A percentile compares a stretch with the other conserved stretches of the same genome.
phyloP scores from a whole-genome alignment of 2,888 invertebrate species.

The Baronia brevicornis region DNA sequence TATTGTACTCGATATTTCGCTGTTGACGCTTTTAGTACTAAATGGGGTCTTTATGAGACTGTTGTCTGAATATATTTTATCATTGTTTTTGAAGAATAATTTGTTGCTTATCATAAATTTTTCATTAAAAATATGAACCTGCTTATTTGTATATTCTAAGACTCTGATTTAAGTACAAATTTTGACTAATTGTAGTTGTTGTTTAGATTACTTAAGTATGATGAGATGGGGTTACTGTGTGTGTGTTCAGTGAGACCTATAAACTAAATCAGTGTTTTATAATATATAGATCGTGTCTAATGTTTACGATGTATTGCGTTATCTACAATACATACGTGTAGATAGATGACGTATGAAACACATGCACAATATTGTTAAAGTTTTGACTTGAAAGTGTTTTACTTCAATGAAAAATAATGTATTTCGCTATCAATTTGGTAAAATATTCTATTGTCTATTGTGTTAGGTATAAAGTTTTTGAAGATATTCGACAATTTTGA shows the following conservation, averaged over 20 bases:
- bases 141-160: constrained; percentile 44
- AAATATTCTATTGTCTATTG: constrained; percentile 9
- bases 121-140: constrained; percentile 40
- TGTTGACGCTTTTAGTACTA: constrained; percentile 59
- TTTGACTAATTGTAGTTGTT: constrained; percentile 71
- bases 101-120: constrained; percentile 54
- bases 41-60: constrained; percentile 60
- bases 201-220: constrained; percentile 60
- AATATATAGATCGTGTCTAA: constrained; percentile 54
- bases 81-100: constrained; percentile 57
- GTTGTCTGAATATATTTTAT: constrained; percentile 72
- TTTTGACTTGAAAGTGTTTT: too few relatives aligned
- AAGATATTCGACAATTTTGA: constrained; percentile 13
- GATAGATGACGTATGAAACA: too few relatives aligned
- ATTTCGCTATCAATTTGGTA: too few relatives aligned
- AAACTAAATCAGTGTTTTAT: constrained; percentile 43
- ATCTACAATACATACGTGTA: too few relatives aligned
- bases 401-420: too few relatives aligned
- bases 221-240: constrained; percentile 39
- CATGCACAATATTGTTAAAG: too few relatives aligned
- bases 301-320: too few relatives aligned
- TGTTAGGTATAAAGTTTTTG: constrained; percentile 10
- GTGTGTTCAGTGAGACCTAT: constrained; percentile 37
- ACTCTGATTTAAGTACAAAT: constrained; percentile 74
- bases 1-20: constrained; percentile 54